These are phyloP conservation scores for Notolepis coatsorum DNA, from an alignment of 2,797 vertebrate species.

Conservation along the genomic window DNA sequence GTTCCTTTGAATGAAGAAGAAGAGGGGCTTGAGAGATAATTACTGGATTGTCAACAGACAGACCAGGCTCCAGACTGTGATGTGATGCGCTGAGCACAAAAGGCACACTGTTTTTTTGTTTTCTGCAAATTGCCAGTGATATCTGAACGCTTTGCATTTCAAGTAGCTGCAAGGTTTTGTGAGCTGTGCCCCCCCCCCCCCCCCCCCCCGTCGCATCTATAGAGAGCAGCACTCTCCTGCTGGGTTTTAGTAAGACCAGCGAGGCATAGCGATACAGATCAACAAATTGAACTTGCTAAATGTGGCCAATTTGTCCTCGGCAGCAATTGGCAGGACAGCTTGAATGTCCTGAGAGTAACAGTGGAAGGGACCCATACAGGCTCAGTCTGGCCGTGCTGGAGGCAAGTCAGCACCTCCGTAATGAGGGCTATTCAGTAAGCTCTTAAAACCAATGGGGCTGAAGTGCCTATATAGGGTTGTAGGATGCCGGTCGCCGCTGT, in stretches of 20 bases:
- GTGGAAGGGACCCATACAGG: too few relatives aligned
- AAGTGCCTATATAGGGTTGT: constrained; percentile 37
- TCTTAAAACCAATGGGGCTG: constrained; percentile 41
- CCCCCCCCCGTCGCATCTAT: constrained; percentile 43
- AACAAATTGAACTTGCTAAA: constrained; percentile 58
- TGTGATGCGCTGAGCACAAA: constrained; percentile 29
- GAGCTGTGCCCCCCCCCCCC: constrained; percentile 12
- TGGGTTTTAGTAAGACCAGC: constrained; percentile 48
- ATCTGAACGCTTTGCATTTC: constrained; percentile 57
- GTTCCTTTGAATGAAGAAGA: constrained; percentile 38
- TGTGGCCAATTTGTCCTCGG: constrained; percentile 44
- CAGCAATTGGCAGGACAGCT: constrained; percentile 14
- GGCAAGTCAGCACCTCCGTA: constrained; percentile 50
- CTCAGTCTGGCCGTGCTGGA: constrained; percentile 29
- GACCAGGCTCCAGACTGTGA: neutral
- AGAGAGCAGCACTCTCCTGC: constrained; percentile 28
- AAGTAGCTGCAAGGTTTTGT: constrained; percentile 21
- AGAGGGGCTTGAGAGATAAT: constrained; percentile 57
- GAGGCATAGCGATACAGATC: constrained; percentile 67
- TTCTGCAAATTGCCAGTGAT: constrained; percentile 45
- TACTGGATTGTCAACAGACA: constrained; percentile 28
- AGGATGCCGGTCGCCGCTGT: constrained; percentile 33
- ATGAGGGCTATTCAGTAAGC: constrained; percentile 52
- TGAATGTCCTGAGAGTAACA: constrained; percentile 43
- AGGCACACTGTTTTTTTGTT: constrained; percentile 47